A percentile compares a stretch with the other conserved stretches of the same genome.
Conservation (phyloP, 2,888 invertebrate species). For the Eupithecia inturbata region DNA sequence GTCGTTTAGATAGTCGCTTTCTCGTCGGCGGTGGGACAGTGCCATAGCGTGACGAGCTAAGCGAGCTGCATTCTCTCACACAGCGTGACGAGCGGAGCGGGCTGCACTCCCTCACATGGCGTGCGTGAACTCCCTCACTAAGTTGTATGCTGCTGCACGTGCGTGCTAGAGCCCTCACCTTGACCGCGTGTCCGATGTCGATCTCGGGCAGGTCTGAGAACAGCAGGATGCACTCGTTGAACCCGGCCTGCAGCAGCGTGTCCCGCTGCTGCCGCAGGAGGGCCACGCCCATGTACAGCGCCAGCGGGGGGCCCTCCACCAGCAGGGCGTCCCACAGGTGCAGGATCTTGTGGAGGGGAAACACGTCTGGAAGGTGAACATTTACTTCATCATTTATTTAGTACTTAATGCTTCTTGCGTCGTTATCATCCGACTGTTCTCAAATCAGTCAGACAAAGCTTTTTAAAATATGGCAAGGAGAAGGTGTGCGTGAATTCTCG, state of each 20-base stretch:
- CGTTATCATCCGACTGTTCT: no score
- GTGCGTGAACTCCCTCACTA: no score
- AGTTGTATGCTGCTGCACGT: no score
- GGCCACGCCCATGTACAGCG: slow-evolving; percentile 96
- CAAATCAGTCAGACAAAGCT: no score
- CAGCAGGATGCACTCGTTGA: slow-evolving; percentile 98
- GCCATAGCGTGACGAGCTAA: not conserved
- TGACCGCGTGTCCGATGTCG: slow-evolving; percentile 96
- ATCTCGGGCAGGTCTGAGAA: slow-evolving; percentile 99
- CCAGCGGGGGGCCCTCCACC: slow-evolving; percentile 96
- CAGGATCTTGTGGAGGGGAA: slow-evolving; percentile 98
- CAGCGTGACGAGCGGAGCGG: no score
- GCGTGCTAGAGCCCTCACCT: slow-evolving; percentile 56
- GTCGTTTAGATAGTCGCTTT: no score
- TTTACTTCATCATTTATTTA: not conserved
- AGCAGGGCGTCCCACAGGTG: slow-evolving; percentile 99
- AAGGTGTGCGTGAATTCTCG: no score
- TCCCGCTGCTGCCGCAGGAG: slow-evolving; percentile 94
- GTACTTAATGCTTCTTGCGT: no score
- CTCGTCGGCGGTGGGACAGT: no score
- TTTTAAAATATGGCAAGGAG: no score
- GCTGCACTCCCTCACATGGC: no score
- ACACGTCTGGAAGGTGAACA: slow-evolving; percentile 89
- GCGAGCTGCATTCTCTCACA: no score
- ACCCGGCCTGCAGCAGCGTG: slow-evolving; percentile 93